Base-by-base conservation (phyloP, 1,140 invertebrate species). In the Neocloeon triangulifer region DNA sequence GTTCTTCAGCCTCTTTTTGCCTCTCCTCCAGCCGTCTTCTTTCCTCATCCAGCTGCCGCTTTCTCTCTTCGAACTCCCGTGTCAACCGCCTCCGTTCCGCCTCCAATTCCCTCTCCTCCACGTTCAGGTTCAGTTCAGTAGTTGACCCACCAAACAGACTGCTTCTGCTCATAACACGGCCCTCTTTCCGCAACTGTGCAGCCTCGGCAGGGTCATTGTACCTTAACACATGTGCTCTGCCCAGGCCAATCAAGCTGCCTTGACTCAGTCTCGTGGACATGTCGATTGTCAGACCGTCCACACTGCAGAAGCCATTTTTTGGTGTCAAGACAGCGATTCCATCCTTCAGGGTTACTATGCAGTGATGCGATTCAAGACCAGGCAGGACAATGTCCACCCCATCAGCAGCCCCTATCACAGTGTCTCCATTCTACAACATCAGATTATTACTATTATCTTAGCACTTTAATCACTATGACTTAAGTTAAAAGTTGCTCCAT, bases 191-290 rank as follows among this genome's bases (percentile, higher is more conserved):
- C 26, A 89, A 53, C 49, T 81, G 77, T 9, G 80, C 80, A 9
- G 81, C 82, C 51, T 89, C 82, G 0, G 64, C 75, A 16, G 85
- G 85, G 60, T 91, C 80, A 54, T 89, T 91, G 51, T 84, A 89
- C 20, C 84, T 69, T 53, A 91, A 91, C 64, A 89, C 85, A 50
- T 85, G 86, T 23, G 78, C 82, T 37, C 76, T 68, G 2, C 85
- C 85, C 13, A 92, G 58, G 17, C 86, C 54, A 19, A 92, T 73
- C 18, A 85, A 77, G 47, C 72, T 78, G 21, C 77, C 78, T 58
- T 84, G 80, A 14, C 65, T 73, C 12, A 85, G 59, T 43, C 65
- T 62, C 13, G 68, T 71, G 16, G 76, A 69, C 40, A 71, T 68
- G 38, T 74, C 69, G 14, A 82, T 64, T 27, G 67, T 56, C 21